phyloP scores from a whole-genome alignment of 2,113 vertebrate genomes.

The Microtus oregoni region DNA sequence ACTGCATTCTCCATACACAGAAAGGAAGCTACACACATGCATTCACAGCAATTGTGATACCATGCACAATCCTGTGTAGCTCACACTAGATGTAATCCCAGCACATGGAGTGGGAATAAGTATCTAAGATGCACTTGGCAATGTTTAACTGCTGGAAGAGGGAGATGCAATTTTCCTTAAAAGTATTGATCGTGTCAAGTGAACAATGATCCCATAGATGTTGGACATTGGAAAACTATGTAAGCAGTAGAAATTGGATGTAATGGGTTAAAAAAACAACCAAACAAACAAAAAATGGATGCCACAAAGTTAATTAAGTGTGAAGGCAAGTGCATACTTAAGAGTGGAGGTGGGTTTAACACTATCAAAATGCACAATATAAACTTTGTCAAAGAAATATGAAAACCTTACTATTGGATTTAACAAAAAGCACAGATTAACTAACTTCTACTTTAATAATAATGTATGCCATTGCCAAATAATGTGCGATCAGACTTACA shows the following conservation, averaged over 20 bases:
- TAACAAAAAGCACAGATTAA: neutral
- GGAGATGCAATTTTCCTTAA: neutral
- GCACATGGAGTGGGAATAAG: neutral
- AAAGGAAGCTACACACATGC: neutral
- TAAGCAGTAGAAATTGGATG: neutral
- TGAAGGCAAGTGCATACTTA: neutral
- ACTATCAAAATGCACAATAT: neutral
- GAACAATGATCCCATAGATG: neutral
- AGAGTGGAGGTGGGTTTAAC: neutral
- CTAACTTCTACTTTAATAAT: neutral
- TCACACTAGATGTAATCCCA: neutral
- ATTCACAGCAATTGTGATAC: neutral
- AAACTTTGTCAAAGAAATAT: neutral
- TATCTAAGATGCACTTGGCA: neutral
- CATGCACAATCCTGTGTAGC: neutral
- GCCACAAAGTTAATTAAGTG: neutral
- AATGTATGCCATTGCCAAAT: neutral
- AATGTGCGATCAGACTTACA: neutral
- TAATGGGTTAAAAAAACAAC: neutral
- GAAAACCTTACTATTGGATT: neutral
- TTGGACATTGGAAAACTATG: neutral
- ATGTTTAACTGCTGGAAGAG: neutral
- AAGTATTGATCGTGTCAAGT: neutral
- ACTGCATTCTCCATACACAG: neutral
- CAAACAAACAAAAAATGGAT: neutral